Percentiles rank a stretch among this genome's conserved stretches.
Evolutionary conservation across 2,888 invertebrate species (phyloP).

Genomic region (Hetaerina titia): DNA sequence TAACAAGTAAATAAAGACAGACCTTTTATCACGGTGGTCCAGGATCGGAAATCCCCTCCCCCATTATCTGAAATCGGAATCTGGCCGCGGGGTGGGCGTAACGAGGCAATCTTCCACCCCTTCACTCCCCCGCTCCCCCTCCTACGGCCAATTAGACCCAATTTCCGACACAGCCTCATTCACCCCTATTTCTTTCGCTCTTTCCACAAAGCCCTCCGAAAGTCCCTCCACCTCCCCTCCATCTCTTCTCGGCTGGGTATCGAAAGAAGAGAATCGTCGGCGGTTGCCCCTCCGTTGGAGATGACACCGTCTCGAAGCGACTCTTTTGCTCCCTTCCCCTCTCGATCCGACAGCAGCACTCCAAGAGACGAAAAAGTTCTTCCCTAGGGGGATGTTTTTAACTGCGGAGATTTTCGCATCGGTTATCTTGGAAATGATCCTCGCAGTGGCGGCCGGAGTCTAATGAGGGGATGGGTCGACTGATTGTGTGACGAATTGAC

Average conservation of each 20-base stretch:
- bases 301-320: neutral
- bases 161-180: neutral
- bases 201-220: too few species aligned
- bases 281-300: too few species aligned
- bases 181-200: neutral
- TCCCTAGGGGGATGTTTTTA: too few species aligned
- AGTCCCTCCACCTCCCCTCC: neutral
- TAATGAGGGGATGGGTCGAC: too few species aligned
- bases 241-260: neutral
- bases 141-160: neutral
- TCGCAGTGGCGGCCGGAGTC: too few species aligned
- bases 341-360: too few species aligned
- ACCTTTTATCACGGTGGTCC: neutral
- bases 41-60: conserved; percentile 7
- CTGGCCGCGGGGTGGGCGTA: neutral
- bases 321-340: too few species aligned
- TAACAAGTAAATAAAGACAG: conserved; percentile 3
- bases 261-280: neutral
- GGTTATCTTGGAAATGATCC: too few species aligned
- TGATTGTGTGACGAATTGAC: too few species aligned
- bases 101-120: conserved; percentile 36
- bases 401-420: too few species aligned
- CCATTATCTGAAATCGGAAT: conserved; percentile 51
- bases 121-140: neutral
- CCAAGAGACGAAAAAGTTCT: too few species aligned